Evolutionary conservation across 2,888 invertebrate species (phyloP), one percentile per base, ranked within the genome.

Genomic region (Megamerina dolium): DNA sequence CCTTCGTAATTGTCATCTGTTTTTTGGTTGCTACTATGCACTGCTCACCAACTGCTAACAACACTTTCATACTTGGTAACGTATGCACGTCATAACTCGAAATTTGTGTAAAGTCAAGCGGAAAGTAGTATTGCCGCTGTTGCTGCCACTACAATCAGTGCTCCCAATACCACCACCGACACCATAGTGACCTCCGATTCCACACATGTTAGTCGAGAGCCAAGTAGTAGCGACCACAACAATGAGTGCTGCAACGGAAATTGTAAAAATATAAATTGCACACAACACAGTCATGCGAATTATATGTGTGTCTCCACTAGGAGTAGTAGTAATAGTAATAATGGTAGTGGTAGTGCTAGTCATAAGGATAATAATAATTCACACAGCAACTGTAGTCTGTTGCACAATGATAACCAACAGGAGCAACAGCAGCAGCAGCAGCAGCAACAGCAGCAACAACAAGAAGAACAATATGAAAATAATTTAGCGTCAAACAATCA

Each of bases 21-120:
- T 38, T 52, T 51, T 46, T 52, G 63, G 62, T 64, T 61, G 65
- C 64, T 62, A 53, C 60, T 61, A 64, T 60, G 64, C 60, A 58
- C 65, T 64, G 64, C n/a, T n/a, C n/a, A n/a, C 60, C 56, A 57
- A 62, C 62, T 63, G 58, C 61, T 55, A 52, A 54, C 49, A 57
- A 23, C 16, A 23, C 19, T 31, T 14, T n/a, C 13, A 18, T 3
- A 40, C 16, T 14, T 31, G 13, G 14, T 14, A 13, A 21, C 21
- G 17, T n/a, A 41, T 29, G 13, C 19, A 32, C 19, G 16, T 12
- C 20, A 39, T 4, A n/a, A 13, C 20, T 12, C 6, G 8, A 32
- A 5, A 32, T 16, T 20, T 57, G 10, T 10, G 6, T 23, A 23
- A 23, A 23, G 23, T 23, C 23, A 23, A 23, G 23, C 8, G 10